Evolutionary conservation across 2,888 invertebrate genomes (phyloP), one percentile per base, ranked within the genome.

Genomic region (Malthinus flaveolus): DNA sequence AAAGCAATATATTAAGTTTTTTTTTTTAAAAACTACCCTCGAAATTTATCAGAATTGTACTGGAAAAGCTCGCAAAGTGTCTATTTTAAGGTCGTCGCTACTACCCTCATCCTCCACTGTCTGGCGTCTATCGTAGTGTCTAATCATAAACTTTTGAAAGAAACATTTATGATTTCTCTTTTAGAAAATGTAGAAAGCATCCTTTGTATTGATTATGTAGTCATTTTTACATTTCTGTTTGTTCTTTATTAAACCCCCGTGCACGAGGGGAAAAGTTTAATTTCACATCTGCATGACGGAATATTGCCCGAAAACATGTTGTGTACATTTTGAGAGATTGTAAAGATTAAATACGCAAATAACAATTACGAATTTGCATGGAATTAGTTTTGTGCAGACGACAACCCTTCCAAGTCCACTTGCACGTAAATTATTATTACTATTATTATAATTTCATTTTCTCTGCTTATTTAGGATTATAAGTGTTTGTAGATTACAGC

Each of bases 31-130:
- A 23, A 23, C 23, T 23, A 23, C 23, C 23, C 23, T 23, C 23
- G 23, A 23, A 23, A 23, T 23, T 23, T 23, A 23, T 23, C 39
- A n/a, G 15, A 42, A 12, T n/a, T 23, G 23, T n/a, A 42, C 9
- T 42, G 39, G 39, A 42, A 42, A 13, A 23, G 39, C 39, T 23
- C 39, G 39, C n/a, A 42, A 23, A 23, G 39, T 42, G 23, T n/a
- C 39, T 15, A 42, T 42, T 42, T 23, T 32, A 53, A 62, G 59
- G 61, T 56, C 59, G 64, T 62, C 59, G 49, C 66, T 66, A 63
- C 55, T 63, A 58, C 63, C 62, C 67, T 63, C 68, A 63, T 64
- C 63, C 67, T 64, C 62, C 63, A 60, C 62, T 63, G 68, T 67
- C 67, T 68, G 68, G 68, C 65, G 66, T 69, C 66, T 66, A 62